A percentile compares a stretch with the other conserved stretches of the same genome.
phyloP scores from a whole-genome alignment of 2,797 vertebrate genomes.

The Takifugu ocellatus region DNA sequence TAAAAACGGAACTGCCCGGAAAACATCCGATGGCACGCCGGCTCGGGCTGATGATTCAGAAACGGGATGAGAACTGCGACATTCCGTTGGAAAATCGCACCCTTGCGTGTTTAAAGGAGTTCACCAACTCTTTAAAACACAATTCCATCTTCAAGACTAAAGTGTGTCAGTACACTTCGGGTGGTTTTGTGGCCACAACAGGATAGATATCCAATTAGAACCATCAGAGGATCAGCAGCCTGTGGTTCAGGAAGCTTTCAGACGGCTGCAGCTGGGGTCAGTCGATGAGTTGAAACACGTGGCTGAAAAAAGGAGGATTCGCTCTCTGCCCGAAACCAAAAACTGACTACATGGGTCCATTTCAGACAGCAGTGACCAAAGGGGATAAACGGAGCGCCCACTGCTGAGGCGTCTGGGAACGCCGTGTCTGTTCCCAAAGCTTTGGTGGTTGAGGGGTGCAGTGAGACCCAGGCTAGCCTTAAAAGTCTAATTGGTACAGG shows the following conservation, averaged over 20 bases:
- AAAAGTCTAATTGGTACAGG: constrained; percentile 72
- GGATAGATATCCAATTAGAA: neutral
- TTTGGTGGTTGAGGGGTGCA: constrained; percentile 61
- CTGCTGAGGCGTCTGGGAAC: constrained; percentile 63
- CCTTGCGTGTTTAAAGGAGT: too few relatives aligned
- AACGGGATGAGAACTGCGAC: too few relatives aligned
- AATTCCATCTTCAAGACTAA: too few relatives aligned
- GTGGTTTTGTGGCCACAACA: neutral
- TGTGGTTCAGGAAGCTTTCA: too few relatives aligned
- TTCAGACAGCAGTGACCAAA: constrained; percentile 56
- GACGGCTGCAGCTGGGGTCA: too few relatives aligned
- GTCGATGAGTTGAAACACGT: too few relatives aligned
- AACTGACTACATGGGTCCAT: constrained; percentile 40
- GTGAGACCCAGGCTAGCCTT: constrained; percentile 62
- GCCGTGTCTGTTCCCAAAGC: constrained; percentile 66
- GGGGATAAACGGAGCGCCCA: constrained; percentile 49
- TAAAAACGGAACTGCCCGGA: too few relatives aligned
- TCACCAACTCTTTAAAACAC: too few relatives aligned
- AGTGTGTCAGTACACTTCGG: neutral
- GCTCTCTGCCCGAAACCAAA: constrained; percentile 60
- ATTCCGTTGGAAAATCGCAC: too few relatives aligned
- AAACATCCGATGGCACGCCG: too few relatives aligned
- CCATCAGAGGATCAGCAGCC: too few relatives aligned
- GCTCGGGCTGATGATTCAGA: too few relatives aligned
- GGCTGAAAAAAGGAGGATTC: constrained; percentile 21